These are phyloP conservation scores for Pteronotus mesoamericanus DNA, from an alignment of 2,797 vertebrate species.

Conservation along the genomic window DNA sequence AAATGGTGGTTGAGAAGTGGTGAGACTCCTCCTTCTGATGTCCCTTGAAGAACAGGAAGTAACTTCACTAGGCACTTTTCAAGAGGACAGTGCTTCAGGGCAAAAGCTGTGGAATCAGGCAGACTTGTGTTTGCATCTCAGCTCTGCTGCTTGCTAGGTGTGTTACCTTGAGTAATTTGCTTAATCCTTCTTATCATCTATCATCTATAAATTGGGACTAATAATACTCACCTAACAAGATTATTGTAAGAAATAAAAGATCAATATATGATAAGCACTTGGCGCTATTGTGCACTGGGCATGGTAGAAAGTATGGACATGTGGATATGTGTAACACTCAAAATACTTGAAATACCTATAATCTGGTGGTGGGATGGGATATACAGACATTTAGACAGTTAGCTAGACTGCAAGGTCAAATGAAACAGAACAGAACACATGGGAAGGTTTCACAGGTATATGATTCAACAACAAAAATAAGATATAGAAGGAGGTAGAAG, in stretches of 20 bases:
- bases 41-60: neutral
- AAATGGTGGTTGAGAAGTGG: neutral
- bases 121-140: neutral
- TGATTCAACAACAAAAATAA: neutral
- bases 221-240: neutral
- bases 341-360: neutral
- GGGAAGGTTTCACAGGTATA: neutral
- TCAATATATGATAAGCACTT: neutral
- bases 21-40: neutral
- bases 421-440: neutral
- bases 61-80: neutral
- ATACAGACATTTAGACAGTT: neutral
- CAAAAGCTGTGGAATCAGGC: neutral
- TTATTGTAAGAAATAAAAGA: neutral
- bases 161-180: neutral
- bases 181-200: neutral
- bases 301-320: neutral
- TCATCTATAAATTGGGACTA: neutral
- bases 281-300: neutral
- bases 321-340: neutral
- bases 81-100: neutral
- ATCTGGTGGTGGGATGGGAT: neutral
- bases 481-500: too few relatives aligned
- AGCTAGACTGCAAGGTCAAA: neutral
- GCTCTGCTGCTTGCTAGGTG: neutral